Evolutionary conservation across 1,140 invertebrate species (phyloP).

Genomic region (Danaus plexippus): DNA sequence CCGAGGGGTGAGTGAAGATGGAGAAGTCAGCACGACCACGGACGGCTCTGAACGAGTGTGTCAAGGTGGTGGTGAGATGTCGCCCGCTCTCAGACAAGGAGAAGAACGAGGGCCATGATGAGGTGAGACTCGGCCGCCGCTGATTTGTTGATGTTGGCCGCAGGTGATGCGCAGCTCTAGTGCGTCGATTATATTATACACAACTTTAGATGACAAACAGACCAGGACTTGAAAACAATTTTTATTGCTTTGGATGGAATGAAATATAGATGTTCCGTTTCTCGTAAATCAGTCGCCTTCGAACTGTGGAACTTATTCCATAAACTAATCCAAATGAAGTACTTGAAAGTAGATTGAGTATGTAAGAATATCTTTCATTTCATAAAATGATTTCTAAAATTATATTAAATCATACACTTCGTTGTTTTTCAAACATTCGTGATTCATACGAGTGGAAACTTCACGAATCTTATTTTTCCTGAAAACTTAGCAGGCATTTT

Average conservation of each 20-base stretch:
- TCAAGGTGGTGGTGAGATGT: conserved; percentile 92
- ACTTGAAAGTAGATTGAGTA: too few species aligned
- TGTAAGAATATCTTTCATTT: too few species aligned
- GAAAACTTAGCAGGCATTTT: too few species aligned
- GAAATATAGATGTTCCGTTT: too few species aligned
- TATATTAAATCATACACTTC: too few species aligned
- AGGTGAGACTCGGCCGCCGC: conserved; percentile 66
- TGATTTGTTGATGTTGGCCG: conserved; percentile 42
- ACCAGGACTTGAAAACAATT: too few species aligned
- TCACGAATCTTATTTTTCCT: conserved; percentile 4
- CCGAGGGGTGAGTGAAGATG: conserved; percentile 49
- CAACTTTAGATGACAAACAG: too few species aligned
- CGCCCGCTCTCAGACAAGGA: conserved; percentile 91
- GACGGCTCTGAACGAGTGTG: conserved; percentile 78
- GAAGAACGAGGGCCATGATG: conserved; percentile 77
- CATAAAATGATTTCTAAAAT: too few species aligned
- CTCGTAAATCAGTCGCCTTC: too few species aligned
- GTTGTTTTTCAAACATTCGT: conserved; percentile 1
- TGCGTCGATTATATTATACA: conserved; percentile 30
- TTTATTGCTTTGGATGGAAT: too few species aligned
- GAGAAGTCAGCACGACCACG: conserved; percentile 66
- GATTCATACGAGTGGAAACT: conserved; percentile 28
- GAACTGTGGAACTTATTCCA: too few species aligned
- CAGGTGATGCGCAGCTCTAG: conserved; percentile 41
- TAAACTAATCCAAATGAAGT: too few species aligned